Base-by-base conservation (phyloP, 2,888 invertebrate genomes). In the Phyllotreta striolata region DNA sequence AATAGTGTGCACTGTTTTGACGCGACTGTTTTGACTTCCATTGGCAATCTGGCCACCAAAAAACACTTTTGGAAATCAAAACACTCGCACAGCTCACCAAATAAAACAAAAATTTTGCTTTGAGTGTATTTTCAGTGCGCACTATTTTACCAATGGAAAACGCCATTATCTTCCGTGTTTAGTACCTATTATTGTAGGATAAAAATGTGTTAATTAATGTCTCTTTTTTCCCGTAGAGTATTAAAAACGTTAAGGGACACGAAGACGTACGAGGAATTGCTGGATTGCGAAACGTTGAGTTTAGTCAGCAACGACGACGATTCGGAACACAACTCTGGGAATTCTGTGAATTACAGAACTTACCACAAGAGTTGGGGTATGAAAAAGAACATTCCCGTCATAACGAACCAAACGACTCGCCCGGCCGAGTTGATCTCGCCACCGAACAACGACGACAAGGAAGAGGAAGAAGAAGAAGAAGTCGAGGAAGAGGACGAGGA, bases 281-380 rank as follows among this genome's bases (percentile, higher is more conserved):
- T 85, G 24, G 88, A 88, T 68, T 85, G 86, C 70, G 88, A 88
- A 76, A 88, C 87, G 0, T 75, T 91, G 67, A 91, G 90, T 75
- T 78, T 88, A 44, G 89, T 90, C 1, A 89, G 90, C 57, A 89
- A 89, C 73, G 91, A 90, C 64, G 90, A 90, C 59, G 89, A 90
- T 71, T 88, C 88, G 14, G 89, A 90, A 76, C 83, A 85, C 14
- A 86, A 85, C 76, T 84, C 86, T 58, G 83, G 85, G 7, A 83
- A 85, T 75, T 84, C 87, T 61, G 82, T 85, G 1, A 85, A 85
- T 72, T 85, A 86, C 82, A 84, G 85, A 80, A 86, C 87, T 0
- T 87, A 86, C 77, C 85, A 86, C 44, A 85, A 83, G 77, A 81
- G 79, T 78, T 78, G 77, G 76, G 84, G 85, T 71, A 82, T 84